Conservation (phyloP, 1,140 invertebrate genomes). For the Pinna nobilis region DNA sequence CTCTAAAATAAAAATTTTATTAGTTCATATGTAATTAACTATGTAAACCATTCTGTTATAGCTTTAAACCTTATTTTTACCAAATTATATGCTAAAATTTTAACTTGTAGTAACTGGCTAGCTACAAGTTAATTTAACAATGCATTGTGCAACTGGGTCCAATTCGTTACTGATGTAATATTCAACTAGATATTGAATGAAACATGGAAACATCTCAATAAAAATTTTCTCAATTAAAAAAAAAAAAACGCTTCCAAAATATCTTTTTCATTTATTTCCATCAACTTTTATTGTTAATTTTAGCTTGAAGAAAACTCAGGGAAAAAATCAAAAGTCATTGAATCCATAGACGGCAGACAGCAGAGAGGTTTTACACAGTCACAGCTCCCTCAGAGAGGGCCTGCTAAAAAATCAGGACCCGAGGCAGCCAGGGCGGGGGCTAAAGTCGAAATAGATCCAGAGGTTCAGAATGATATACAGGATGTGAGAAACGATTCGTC, state of each 20-base stretch:
- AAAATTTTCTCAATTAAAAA: background rate
- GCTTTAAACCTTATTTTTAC: too few relatives aligned
- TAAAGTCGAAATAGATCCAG: slow-evolving; percentile 49
- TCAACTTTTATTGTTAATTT: background rate
- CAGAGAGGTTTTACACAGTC: slow-evolving; percentile 65
- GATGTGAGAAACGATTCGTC: slow-evolving; percentile 52
- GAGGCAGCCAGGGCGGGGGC: slow-evolving; percentile 47
- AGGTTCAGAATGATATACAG: slow-evolving; percentile 56
- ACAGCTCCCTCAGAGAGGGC: slow-evolving; percentile 52
- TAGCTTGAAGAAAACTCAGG: slow-evolving; percentile 64
- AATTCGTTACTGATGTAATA: too few relatives aligned
- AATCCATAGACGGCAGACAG: slow-evolving; percentile 51
- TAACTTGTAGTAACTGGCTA: too few relatives aligned
- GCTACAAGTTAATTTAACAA: too few relatives aligned
- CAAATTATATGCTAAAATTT: too few relatives aligned
- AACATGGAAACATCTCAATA: background rate
- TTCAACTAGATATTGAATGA: background rate
- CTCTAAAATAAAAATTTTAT: too few relatives aligned
- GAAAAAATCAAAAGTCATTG: slow-evolving; percentile 64
- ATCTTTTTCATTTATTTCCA: background rate
- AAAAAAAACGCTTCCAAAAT: background rate
- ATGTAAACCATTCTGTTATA: too few relatives aligned
- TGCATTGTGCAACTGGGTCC: background rate
- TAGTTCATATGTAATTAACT: too few relatives aligned
- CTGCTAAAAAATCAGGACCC: slow-evolving; percentile 39